phyloP scores from a whole-genome alignment of 2,113 vertebrate genomes.

The Murina feae region DNA sequence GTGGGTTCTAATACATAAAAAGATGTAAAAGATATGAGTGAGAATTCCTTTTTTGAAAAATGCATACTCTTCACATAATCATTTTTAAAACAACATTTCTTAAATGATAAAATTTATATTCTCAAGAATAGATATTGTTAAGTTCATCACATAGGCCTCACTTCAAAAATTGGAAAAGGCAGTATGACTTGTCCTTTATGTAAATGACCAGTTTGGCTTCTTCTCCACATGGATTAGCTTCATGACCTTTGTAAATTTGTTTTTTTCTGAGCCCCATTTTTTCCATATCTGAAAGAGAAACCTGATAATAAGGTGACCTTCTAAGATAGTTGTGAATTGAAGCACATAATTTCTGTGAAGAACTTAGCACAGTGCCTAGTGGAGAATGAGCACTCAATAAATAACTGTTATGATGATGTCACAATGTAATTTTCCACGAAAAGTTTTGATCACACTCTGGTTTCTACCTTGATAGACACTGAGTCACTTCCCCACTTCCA shows the following conservation, averaged over 20 bases:
- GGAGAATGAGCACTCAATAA: neutral
- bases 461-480: neutral
- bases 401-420: neutral
- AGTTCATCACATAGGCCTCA: neutral
- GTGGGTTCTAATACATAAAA: neutral
- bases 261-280: neutral
- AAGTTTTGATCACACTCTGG: neutral
- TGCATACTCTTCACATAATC: neutral
- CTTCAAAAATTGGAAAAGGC: neutral
- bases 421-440: neutral
- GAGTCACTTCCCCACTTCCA: neutral
- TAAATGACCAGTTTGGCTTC: neutral
- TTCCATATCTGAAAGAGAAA: neutral
- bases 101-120: slow-evolving; percentile 7
- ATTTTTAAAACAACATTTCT: neutral
- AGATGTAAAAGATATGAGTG: neutral
- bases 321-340: neutral
- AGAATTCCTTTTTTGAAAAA: neutral
- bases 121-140: neutral
- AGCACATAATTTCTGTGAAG: neutral
- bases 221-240: neutral
- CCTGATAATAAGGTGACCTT: neutral
- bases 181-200: neutral
- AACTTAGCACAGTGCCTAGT: neutral
- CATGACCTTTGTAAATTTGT: neutral